phyloP scores from a whole-genome alignment of 2,797 vertebrate species.

The Rhinella marina region DNA sequence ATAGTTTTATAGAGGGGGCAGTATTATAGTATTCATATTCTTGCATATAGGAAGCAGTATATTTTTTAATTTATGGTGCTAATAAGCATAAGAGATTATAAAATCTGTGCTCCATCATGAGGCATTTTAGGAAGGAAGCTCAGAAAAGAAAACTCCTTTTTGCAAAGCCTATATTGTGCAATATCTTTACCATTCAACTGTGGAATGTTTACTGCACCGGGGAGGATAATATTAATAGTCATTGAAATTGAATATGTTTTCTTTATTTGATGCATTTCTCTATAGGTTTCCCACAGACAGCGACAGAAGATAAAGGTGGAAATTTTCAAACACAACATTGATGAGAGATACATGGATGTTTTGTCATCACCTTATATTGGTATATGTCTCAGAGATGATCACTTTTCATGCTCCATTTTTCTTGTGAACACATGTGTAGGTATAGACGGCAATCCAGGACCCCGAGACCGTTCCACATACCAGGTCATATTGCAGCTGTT shows the following conservation, averaged over 20 bases:
- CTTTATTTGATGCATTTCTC: neutral
- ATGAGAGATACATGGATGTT: constrained; percentile 22
- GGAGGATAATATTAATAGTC: neutral
- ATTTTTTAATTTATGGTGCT: neutral
- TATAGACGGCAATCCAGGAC: neutral
- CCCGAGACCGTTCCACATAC: neutral
- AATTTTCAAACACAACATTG: constrained; percentile 7
- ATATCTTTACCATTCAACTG: neutral
- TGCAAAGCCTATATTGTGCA: neutral
- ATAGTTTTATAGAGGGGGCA: no score
- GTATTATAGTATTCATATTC: no score
- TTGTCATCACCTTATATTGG: neutral
- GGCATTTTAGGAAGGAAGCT: neutral
- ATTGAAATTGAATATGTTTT: neutral
- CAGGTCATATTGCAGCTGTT: neutral
- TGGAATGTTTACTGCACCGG: constrained; percentile 1
- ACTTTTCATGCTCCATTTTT: neutral
- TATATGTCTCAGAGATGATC: neutral
- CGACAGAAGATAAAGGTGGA: constrained; percentile 17
- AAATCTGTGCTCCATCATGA: neutral
- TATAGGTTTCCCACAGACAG: neutral
- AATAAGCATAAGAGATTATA: neutral
- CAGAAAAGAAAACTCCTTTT: neutral
- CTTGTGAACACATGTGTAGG: neutral
- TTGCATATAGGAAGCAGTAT: no score